Evolutionary conservation across 2,888 invertebrate genomes (phyloP), one percentile per base, ranked within the genome.

Genomic region (Heliothis peltigera): DNA sequence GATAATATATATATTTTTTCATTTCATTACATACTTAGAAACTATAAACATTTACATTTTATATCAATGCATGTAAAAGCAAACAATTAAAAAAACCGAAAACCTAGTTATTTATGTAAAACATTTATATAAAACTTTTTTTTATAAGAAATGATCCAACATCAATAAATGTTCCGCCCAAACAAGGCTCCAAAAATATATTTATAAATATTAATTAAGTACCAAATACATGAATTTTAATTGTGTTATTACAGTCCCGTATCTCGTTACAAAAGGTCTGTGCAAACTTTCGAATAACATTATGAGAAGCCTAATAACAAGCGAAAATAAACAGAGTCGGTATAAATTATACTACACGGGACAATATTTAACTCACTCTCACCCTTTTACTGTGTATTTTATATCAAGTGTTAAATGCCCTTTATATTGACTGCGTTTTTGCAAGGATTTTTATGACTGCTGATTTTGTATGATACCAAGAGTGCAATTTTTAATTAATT

Each of bases 261-360:
- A 64, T 75, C 55, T 75, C 44, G 70, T 69, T 72, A 74, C 64
- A 70, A 79, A 80, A 80, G 78, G 83, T 72, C 65, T 80, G 75
- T 75, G 77, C 72, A 83, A 80, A 85, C 80, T 76, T 79, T 73
- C 52, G 61, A 73, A 83, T 80, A 75, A 77, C 68, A 74, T 79
- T 67, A 77, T 70, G 74, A 79, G 68, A 55, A 78, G 58, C 18
- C 70, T 82, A 81, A 85, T 86, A 80, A 82, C 81, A 81, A 78
- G 79, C 77, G 76, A 79, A 72, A 78, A 80, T 81, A 85, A 86
- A 86, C 79, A 80, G 69, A 67, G 72, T 79, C 65, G 69, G 76
- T 78, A 81, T 84, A 85, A 81, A 84, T 84, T 80, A 79, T 68
- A 78, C 74, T 77, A 77, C 49, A 69, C 54, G 71, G 79, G 78